These are phyloP conservation scores for Sinonovacula constricta DNA, from an alignment of 1,140 invertebrate species.

Conservation along the genomic window DNA sequence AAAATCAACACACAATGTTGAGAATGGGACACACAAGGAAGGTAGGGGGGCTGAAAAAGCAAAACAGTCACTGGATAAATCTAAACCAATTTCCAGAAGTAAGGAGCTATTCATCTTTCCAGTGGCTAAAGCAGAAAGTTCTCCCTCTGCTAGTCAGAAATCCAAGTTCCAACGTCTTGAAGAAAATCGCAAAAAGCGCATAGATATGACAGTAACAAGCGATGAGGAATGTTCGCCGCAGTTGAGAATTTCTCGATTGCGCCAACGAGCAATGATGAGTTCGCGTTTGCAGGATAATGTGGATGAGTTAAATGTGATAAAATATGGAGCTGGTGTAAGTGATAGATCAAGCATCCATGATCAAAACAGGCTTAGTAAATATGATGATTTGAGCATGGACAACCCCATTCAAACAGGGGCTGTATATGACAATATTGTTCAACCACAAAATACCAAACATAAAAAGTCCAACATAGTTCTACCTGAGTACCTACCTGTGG, in stretches of 20 bases:
- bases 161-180: slow-evolving; percentile 72
- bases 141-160: slow-evolving; percentile 45
- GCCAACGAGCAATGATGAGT: slow-evolving; percentile 69
- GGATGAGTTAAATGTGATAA: slow-evolving; percentile 7
- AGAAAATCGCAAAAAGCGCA: slow-evolving; percentile 69
- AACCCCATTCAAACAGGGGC: slow-evolving; percentile 3
- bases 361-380: slow-evolving; percentile 35
- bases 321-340: not conserved
- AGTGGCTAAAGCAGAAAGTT: slow-evolving; percentile 45
- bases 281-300: slow-evolving; percentile 48
- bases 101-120: slow-evolving; percentile 41
- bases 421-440: slow-evolving; percentile 27
- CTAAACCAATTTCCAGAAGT: slow-evolving; percentile 9
- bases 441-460: slow-evolving; percentile 20
- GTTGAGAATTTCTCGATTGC: slow-evolving; percentile 66
- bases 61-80: not conserved
- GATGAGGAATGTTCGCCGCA: slow-evolving; percentile 73
- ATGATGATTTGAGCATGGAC: slow-evolving; percentile 34
- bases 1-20: slow-evolving; percentile 43
- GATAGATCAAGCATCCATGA: slow-evolving; percentile 19
- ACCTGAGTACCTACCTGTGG: slow-evolving; percentile 26
- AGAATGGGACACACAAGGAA: slow-evolving; percentile 31
- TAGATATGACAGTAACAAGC: slow-evolving; percentile 71
- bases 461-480: slow-evolving; percentile 33
- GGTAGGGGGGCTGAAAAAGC: slow-evolving; percentile 34